Evolutionary conservation across 2,113 vertebrate species (phyloP), one percentile per base, ranked within the genome.

Genomic region (Barnardius zonarius): DNA sequence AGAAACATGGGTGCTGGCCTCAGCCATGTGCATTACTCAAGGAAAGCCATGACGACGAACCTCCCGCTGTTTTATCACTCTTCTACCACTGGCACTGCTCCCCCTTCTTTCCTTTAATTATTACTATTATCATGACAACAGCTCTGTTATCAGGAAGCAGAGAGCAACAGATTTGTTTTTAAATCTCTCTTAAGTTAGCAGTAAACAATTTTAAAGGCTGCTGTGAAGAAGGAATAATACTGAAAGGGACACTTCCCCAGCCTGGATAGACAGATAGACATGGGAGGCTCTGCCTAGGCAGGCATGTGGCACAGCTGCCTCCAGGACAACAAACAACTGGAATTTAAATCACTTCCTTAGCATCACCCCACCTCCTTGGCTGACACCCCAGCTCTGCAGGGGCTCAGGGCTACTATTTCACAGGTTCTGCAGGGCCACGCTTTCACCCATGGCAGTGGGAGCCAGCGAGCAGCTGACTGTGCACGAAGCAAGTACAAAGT

Each of bases 331-430:
- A 90, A 96, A 63, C 37, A 94, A 92, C 17, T 31, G 33, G 22
- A 67, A 83, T 86, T 90, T 46, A 81, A 77, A 86, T 72, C 27
- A 70, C n/a, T 75, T 77, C 37, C 27, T 80, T 67, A 64, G 61
- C 55, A 63, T 54, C 41, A 69, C 55, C 59, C 75, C 68, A 66
- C 68, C 73, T 92, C 49, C 68, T 69, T 55, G 79, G 85, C 79
- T 67, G 75, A 49, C 51, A 74, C 35, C 31, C 52, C 28, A 48
- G 61, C 69, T 85, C 54, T 0, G 1, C 13, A 1, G 82, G 1
- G 0, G 54, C 75, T 70, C 66, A 18, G 0, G 0, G 86, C 1
- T 3, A 68, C 57, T 54, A 35, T 27, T 52, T 48, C 0, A 0
- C 59, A 0, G 0, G n/a, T 37, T 66, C 1, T 6, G 52, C 46